Evolutionary conservation across 2,113 vertebrate species (phyloP).

Genomic region (Cephalopholis sonnerati): DNA sequence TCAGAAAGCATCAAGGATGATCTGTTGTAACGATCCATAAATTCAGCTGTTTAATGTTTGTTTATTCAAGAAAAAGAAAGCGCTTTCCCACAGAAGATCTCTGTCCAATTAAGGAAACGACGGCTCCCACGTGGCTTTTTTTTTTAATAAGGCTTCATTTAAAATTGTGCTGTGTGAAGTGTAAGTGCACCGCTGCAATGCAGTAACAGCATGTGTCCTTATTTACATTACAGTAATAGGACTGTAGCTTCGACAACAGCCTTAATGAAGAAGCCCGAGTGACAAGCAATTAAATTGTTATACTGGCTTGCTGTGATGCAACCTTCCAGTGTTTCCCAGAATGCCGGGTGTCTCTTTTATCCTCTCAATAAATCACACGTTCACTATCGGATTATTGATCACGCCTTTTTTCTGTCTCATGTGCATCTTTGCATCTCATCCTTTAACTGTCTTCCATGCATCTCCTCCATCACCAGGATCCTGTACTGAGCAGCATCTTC

Average conservation of each 20-base stretch:
- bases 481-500: conserved; percentile 88
- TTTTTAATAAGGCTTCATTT: conserved; percentile 23
- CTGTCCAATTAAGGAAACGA: conserved; percentile 14
- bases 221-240: conserved; percentile 33
- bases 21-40: neutral
- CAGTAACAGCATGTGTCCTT: conserved; percentile 8
- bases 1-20: neutral
- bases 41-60: neutral
- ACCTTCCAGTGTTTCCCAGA: conserved; percentile 53
- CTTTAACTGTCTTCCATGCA: neutral
- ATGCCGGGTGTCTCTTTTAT: conserved; percentile 58
- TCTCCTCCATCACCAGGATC: conserved; percentile 83
- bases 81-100: neutral
- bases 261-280: conserved; percentile 50
- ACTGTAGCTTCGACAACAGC: conserved; percentile 2
- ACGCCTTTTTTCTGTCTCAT: neutral
- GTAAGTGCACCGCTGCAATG: conserved; percentile 9
- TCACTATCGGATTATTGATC: conserved; percentile 54
- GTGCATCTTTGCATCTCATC: neutral
- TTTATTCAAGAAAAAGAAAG: neutral
- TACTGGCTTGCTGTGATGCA: conserved; percentile 17
- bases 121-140: neutral
- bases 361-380: conserved; percentile 50
- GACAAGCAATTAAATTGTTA: conserved; percentile 51
- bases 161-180: conserved; percentile 17